These are phyloP conservation scores for Cnemophilus loriae DNA, from an alignment of 2,113 vertebrate genomes.

Conservation along the genomic window DNA sequence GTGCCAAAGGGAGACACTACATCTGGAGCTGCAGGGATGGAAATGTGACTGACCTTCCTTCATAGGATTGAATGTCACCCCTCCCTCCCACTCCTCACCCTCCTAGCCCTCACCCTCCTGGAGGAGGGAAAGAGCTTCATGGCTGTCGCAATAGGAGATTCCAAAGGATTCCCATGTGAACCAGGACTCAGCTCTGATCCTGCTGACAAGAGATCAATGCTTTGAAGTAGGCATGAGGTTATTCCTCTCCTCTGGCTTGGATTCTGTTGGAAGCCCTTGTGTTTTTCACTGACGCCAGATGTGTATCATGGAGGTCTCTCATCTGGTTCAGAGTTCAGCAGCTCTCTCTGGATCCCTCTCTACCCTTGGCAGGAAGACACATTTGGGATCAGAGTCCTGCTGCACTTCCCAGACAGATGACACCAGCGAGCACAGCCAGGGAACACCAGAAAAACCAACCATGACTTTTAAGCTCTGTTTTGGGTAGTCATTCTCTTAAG, in stretches of 20 bases:
- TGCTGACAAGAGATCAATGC: neutral
- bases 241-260: neutral
- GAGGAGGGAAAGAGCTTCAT: neutral
- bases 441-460: neutral
- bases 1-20: neutral
- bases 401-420: neutral
- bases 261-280: neutral
- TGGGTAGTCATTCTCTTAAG: neutral
- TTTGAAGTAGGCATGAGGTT: neutral
- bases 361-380: neutral
- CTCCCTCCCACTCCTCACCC: neutral
- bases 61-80: neutral
- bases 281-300: conserved; percentile 5
- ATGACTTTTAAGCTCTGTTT: neutral
- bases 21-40: neutral
- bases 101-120: neutral
- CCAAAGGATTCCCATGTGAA: neutral
- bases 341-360: neutral
- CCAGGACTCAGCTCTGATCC: neutral
- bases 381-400: neutral
- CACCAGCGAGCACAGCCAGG: neutral
- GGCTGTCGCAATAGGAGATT: neutral
- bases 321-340: neutral
- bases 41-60: neutral
- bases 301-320: neutral